Evolutionary conservation across 2,113 vertebrate species (phyloP).

Genomic region (Erpornis zantholeuca): DNA sequence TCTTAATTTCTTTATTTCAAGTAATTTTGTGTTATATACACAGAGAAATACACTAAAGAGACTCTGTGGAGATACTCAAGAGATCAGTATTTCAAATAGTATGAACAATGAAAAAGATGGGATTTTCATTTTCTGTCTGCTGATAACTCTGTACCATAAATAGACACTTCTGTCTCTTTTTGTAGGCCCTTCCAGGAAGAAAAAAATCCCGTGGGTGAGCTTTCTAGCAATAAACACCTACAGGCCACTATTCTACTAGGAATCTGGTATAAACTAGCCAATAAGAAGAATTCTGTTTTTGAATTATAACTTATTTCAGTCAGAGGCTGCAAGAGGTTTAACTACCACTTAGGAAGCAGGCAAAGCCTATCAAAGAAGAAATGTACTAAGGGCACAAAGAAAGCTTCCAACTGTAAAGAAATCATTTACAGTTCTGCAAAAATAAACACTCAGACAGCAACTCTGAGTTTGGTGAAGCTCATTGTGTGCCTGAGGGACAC

Average conservation of each 20-base stretch:
- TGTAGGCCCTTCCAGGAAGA: not conserved
- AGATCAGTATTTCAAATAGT: not conserved
- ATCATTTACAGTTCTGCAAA: not conserved
- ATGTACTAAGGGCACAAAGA: not conserved
- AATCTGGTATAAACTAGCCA: not conserved
- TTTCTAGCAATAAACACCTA: not conserved
- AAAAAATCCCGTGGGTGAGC: not conserved
- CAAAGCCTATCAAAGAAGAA: not conserved
- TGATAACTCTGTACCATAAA: not conserved
- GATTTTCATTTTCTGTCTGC: not conserved
- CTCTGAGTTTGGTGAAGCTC: not conserved
- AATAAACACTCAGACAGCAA: not conserved
- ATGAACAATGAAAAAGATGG: not conserved
- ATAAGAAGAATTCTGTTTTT: not conserved
- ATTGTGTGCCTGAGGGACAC: not conserved
- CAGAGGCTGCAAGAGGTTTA: not conserved
- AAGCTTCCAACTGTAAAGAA: not conserved
- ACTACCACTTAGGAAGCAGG: not conserved
- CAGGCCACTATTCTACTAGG: not conserved
- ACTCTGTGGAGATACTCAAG: not conserved
- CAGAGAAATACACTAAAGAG: not conserved
- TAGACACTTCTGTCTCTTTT: not conserved
- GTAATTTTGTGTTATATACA: not conserved
- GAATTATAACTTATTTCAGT: not conserved
- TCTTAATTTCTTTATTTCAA: not conserved